Evolutionary conservation across 2,888 invertebrate genomes (phyloP).

Genomic region (Torymus texanus): DNA sequence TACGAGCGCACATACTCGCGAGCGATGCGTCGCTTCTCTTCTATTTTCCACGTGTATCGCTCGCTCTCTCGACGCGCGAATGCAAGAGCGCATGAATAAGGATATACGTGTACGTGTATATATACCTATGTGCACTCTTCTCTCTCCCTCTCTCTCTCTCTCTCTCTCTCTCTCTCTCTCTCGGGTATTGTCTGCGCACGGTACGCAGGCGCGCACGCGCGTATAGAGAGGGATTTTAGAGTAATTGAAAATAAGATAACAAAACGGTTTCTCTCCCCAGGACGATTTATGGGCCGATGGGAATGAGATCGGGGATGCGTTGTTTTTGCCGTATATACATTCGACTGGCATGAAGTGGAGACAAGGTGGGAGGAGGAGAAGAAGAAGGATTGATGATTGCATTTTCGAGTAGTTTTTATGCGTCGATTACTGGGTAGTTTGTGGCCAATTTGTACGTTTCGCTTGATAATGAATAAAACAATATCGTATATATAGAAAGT

Average conservation of each 20-base stretch:
- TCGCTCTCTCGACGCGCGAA: neutral
- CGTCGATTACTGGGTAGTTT: neutral
- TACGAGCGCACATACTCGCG: neutral
- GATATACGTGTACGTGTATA: slow-evolving; percentile 14
- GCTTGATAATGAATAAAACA: no score
- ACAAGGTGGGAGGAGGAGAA: no score
- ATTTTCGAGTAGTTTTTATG: neutral
- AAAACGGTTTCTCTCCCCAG: slow-evolving; percentile 11
- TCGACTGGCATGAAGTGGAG: no score
- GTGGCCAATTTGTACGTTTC: no score
- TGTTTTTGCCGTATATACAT: neutral
- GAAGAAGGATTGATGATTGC: neutral
- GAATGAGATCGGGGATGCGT: slow-evolving; percentile 27
- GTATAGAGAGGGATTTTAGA: slow-evolving; percentile 24
- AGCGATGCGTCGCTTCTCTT: neutral
- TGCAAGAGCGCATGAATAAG: slow-evolving; percentile 8
- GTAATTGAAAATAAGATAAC: slow-evolving; percentile 52
- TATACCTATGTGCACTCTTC: no score
- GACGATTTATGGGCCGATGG: slow-evolving; percentile 34
- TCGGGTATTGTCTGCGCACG: slow-evolving; percentile 43
- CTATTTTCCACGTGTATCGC: slow-evolving; percentile 16
- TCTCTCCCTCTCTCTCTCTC: no score
- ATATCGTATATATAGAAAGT: no score
- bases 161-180: neutral
- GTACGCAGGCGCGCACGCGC: neutral